phyloP scores from a whole-genome alignment of 2,888 invertebrate genomes.

The Lasioglossum villosulum region DNA sequence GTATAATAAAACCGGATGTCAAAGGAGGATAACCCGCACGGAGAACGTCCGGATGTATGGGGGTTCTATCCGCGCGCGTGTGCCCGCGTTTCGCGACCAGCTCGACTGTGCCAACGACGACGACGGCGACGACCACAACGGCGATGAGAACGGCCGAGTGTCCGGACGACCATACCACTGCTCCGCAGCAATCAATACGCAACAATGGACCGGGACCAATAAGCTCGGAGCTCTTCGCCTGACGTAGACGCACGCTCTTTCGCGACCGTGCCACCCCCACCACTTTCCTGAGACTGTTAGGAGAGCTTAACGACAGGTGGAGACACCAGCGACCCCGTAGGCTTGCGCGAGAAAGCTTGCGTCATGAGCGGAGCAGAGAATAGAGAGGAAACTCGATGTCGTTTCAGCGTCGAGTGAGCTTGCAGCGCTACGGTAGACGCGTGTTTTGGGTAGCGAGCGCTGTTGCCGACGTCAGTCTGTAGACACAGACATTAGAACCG shows the following conservation, averaged over 20 bases:
- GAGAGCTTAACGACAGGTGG: constrained; percentile 44
- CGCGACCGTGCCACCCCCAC: constrained; percentile 65
- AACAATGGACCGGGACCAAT: constrained; percentile 84
- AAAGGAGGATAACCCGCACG: constrained; percentile 9
- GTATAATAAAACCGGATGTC: constrained; percentile 5
- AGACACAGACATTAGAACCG: no score
- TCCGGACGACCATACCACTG: constrained; percentile 81
- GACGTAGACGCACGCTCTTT: constrained; percentile 81
- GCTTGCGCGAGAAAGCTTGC: constrained; percentile 58
- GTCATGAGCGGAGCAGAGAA: neutral
- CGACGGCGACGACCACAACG: constrained; percentile 79
- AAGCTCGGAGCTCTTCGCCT: constrained; percentile 83
- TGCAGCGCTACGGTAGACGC: neutral
- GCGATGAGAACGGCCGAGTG: constrained; percentile 80
- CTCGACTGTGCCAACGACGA: constrained; percentile 73
- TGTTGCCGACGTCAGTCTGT: neutral
- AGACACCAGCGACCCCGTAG: constrained; percentile 22
- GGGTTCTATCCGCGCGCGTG: constrained; percentile 64
- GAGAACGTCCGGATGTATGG: constrained; percentile 7
- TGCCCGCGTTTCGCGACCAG: constrained; percentile 69
- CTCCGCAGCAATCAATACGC: constrained; percentile 84
- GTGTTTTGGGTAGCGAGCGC: neutral
- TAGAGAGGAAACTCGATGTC: neutral
- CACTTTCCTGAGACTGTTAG: constrained; percentile 28
- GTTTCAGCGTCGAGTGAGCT: neutral